A percentile compares a stretch with the other conserved stretches of the same genome.
Evolutionary conservation across 2,797 vertebrate genomes (phyloP).

Genomic region (Aldrovandia affinis): DNA sequence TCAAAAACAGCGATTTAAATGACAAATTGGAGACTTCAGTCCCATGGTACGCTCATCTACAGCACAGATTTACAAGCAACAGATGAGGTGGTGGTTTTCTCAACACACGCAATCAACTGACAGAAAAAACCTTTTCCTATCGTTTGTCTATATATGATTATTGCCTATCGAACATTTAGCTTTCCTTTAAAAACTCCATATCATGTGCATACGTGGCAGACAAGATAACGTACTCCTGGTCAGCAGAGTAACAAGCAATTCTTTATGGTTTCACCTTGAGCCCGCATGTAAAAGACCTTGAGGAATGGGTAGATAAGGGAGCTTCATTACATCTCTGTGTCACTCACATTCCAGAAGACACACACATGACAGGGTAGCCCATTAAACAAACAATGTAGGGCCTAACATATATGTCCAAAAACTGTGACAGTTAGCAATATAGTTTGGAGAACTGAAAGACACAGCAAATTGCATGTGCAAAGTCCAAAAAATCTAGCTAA

Average conservation of each 20-base stretch:
- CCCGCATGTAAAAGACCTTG: background rate
- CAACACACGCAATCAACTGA: background rate
- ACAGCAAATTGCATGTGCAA: background rate
- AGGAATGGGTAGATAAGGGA: background rate
- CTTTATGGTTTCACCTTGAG: background rate
- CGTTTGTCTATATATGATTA: background rate
- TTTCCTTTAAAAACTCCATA: background rate
- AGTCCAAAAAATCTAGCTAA: background rate
- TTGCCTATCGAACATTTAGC: background rate
- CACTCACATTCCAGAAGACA: background rate
- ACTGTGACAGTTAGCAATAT: background rate
- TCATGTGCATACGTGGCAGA: conserved; percentile 16
- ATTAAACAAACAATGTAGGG: background rate
- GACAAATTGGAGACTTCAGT: background rate
- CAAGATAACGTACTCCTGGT: background rate
- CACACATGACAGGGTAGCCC: background rate
- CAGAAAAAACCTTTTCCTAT: background rate
- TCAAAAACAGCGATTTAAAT: background rate
- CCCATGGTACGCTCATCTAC: background rate
- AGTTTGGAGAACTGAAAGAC: background rate
- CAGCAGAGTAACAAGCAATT: background rate
- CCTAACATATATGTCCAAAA: background rate
- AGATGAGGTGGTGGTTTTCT: background rate
- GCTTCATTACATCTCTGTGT: background rate
- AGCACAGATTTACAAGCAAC: background rate